Conservation (phyloP, 1,140 invertebrate species). For the Whitmania pigra region DNA sequence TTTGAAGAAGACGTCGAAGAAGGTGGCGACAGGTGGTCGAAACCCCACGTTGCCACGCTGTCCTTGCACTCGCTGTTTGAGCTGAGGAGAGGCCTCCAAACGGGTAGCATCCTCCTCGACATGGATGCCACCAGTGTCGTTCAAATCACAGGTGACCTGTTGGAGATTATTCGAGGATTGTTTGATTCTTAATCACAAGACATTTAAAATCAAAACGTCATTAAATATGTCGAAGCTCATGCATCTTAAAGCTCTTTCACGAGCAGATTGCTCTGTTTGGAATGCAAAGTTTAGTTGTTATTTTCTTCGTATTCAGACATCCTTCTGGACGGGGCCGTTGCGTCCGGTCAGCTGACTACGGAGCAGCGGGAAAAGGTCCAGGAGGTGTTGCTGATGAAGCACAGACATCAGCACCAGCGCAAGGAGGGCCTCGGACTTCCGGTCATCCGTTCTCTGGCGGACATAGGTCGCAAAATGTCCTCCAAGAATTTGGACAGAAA, state of each 20-base stretch:
- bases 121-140: constrained; percentile 49
- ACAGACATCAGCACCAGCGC: constrained; percentile 68
- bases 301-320: constrained; percentile 51
- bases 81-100: constrained; percentile 36
- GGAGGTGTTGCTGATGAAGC: constrained; percentile 73
- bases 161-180: not conserved
- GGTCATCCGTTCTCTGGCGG: constrained; percentile 84
- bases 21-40: constrained; percentile 43
- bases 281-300: too few species aligned
- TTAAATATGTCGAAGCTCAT: too few species aligned
- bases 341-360: constrained; percentile 58
- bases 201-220: too few species aligned
- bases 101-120: constrained; percentile 39
- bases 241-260: too few species aligned
- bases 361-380: constrained; percentile 66
- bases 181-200: too few species aligned
- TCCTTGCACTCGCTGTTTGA: constrained; percentile 42
- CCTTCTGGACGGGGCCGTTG: constrained; percentile 79
- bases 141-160: constrained; percentile 54
- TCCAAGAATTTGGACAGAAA: constrained; percentile 43
- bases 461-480: constrained; percentile 89
- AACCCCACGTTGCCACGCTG: constrained; percentile 42
- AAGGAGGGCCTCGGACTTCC: constrained; percentile 57
- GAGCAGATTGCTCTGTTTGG: too few species aligned
- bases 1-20: constrained; percentile 45